These are phyloP conservation scores for Hypocryptadius cinnamomeus DNA, from an alignment of 2,113 vertebrate species.

Conservation along the genomic window DNA sequence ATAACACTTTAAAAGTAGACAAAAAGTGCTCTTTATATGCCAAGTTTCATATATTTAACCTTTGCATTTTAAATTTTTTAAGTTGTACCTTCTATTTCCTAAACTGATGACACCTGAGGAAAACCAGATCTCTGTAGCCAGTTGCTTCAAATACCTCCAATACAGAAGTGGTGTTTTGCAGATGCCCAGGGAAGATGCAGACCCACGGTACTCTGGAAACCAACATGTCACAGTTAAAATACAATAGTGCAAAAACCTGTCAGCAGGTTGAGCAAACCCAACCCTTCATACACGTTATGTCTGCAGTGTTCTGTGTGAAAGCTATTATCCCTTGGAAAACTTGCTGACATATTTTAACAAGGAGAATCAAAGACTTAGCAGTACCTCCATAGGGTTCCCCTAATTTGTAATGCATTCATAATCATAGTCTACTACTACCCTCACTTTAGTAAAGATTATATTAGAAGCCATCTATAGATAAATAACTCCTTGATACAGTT, in stretches of 20 bases:
- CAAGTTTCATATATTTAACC: background rate
- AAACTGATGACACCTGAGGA: background rate
- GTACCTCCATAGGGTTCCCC: background rate
- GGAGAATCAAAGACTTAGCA: background rate
- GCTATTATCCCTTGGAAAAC: background rate
- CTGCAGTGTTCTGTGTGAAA: background rate
- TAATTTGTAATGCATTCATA: background rate
- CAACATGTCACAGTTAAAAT: background rate
- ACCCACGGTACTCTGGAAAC: accelerated
- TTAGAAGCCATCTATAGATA: background rate
- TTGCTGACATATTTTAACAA: background rate
- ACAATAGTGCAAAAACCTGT: background rate
- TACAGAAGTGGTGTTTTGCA: background rate
- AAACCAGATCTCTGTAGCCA: background rate
- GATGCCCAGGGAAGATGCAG: background rate
- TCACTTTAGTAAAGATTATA: background rate
- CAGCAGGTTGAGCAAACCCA: background rate
- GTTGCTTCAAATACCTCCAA: background rate
- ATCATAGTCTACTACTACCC: background rate
- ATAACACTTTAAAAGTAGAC: background rate
- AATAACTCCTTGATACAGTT: background rate
- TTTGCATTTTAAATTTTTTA: background rate
- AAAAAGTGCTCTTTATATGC: background rate
- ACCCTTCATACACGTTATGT: background rate
- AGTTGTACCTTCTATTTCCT: background rate